Evolutionary conservation across 37 sponge, comb jelly and placozoan genomes (phyloP), one percentile per base, ranked within the genome.

Genomic region (Chondrosia reniformis): DNA sequence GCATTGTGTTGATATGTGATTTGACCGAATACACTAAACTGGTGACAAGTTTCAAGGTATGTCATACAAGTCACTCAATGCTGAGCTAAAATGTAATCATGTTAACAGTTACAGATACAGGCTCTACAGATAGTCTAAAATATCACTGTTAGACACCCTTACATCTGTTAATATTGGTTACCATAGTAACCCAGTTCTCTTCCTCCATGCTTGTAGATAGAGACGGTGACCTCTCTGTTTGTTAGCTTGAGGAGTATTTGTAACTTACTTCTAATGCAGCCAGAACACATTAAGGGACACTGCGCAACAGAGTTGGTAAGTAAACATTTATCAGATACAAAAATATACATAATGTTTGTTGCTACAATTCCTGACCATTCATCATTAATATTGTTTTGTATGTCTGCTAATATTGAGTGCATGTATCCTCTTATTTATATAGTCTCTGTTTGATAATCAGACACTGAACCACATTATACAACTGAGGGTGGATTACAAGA

Each of bases 1-100:
- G 85, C 36, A 92, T 96, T 78, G 59, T 85, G 28, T 44, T 89
- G 45, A 80, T 96, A 32, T 89, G 90, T 79, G 97, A 96, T 73
- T 65, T 92, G 64, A 89, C 87, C 30, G 93, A 87, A 44, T 96
- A 96, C 78, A 81, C 84, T 69, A 79, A 75, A 42, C 81, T 62
- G 45, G 67, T 89, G 21, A 84, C 89, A 54, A 82, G 82, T 19
- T 96, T 93, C 43, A 76, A 89, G 84, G 97, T 92, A 46, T 17
- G n/a, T n/a, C n/a, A n/a, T n/a, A n/a, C n/a, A n/a, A n/a, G n/a
- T n/a, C n/a, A n/a, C n/a, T n/a, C n/a, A n/a, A n/a, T n/a, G n/a
- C n/a, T n/a, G n/a, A n/a, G n/a, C n/a, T n/a, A n/a, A n/a, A n/a
- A n/a, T n/a, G n/a, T n/a, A n/a, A n/a, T n/a, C n/a, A n/a, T n/a